Evolutionary conservation across 2,113 vertebrate genomes (phyloP).

Genomic region (Todiramphus saurophagus): DNA sequence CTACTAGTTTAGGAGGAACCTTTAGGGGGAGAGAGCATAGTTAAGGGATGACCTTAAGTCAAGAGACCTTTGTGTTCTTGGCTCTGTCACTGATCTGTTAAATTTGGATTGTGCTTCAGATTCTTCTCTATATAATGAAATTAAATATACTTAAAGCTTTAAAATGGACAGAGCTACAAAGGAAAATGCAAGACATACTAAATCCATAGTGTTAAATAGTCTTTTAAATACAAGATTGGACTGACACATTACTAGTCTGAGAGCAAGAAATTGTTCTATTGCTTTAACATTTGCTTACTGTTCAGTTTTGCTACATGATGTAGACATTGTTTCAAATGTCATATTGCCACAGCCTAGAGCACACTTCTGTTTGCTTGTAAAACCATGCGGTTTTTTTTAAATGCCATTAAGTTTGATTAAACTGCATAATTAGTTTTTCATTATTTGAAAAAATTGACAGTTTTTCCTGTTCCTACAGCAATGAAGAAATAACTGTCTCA

Average conservation of each 20-base stretch:
- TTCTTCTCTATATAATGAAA: neutral
- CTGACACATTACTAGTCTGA: neutral
- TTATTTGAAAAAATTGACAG: neutral
- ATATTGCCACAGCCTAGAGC: neutral
- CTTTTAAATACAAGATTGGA: neutral
- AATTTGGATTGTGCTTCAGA: neutral
- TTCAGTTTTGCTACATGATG: neutral
- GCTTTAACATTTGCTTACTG: neutral
- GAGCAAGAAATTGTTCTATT: neutral
- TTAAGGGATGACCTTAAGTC: neutral
- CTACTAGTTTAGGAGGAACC: neutral
- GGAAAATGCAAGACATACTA: neutral
- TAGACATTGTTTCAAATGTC: neutral
- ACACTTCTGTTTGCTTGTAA: neutral
- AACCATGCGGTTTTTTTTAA: neutral
- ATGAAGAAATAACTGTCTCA: neutral
- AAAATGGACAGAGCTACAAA: neutral
- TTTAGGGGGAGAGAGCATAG: neutral
- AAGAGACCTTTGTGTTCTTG: neutral
- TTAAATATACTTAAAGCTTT: neutral
- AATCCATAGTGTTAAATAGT: neutral
- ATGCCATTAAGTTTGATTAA: neutral
- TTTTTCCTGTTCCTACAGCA: neutral
- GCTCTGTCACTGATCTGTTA: neutral
- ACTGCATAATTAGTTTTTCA: neutral